These are phyloP conservation scores for Bubo bubo DNA, from an alignment of 2,113 vertebrate species.

Conservation along the genomic window DNA sequence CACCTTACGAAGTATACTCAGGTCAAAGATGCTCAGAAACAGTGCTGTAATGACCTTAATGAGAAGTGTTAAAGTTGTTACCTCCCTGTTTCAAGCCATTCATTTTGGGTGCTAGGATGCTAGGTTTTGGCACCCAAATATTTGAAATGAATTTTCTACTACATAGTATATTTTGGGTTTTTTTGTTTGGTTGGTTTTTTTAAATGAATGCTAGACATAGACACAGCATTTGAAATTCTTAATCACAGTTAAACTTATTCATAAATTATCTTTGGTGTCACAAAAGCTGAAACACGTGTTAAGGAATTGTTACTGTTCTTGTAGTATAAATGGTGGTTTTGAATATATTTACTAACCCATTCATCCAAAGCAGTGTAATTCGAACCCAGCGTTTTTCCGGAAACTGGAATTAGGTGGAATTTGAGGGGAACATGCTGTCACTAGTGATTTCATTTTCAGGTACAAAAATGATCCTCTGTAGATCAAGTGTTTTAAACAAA, in stretches of 20 bases:
- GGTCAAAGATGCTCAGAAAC: not conserved
- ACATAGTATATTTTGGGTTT: accelerated
- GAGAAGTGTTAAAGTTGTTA: not conserved
- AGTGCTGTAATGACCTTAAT: not conserved
- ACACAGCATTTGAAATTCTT: not conserved
- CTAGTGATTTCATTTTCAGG: not conserved
- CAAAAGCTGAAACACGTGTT: not conserved
- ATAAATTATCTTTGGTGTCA: not conserved
- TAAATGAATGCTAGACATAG: not conserved
- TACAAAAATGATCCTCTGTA: not conserved
- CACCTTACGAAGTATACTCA: not conserved
- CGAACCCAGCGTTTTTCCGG: not conserved
- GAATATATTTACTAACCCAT: not conserved
- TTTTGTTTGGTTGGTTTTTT: not conserved
- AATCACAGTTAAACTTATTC: not conserved
- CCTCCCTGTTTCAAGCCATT: not conserved
- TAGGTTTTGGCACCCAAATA: not conserved
- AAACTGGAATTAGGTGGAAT: not conserved
- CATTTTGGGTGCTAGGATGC: not conserved
- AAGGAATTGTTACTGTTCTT: not conserved
- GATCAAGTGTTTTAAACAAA: not conserved
- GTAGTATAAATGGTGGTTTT: not conserved
- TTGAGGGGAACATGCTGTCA: not conserved
- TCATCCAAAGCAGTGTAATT: not conserved
- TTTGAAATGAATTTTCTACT: not conserved